phyloP scores from a whole-genome alignment of 2,113 vertebrate genomes.

The Girardinichthys multiradiatus region DNA sequence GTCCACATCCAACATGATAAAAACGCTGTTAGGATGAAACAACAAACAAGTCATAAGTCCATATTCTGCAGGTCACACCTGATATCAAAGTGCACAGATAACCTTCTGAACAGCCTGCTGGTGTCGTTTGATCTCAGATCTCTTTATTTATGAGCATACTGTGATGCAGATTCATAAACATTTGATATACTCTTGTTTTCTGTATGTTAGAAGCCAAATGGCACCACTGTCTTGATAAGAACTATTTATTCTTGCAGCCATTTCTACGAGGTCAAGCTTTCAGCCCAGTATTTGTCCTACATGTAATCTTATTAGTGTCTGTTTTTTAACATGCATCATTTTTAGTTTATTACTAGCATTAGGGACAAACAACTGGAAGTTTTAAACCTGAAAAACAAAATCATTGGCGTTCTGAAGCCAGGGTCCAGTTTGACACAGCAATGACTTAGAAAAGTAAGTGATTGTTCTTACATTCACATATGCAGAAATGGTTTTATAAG shows the following conservation, averaged over 20 bases:
- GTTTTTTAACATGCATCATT: background rate
- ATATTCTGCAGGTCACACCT: background rate
- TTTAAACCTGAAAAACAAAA: background rate
- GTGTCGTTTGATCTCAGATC: background rate
- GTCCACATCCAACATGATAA: no score
- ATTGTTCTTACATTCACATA: background rate
- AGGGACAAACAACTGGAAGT: background rate
- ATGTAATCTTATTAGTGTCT: background rate
- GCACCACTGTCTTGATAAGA: background rate
- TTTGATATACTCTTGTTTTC: background rate
- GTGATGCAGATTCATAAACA: background rate
- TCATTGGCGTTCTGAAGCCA: background rate
- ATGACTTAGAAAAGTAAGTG: background rate
- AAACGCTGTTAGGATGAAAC: no score
- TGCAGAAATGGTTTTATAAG: background rate
- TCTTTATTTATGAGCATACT: background rate
- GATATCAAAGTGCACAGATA: background rate
- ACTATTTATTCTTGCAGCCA: background rate
- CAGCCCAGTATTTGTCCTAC: background rate
- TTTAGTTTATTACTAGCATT: background rate
- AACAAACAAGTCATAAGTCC: background rate
- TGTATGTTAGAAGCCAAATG: background rate
- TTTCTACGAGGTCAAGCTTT: background rate
- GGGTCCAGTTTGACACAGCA: background rate
- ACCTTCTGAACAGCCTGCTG: background rate